phyloP scores from a whole-genome alignment of 2,113 vertebrate species.

The Indicator indicator region DNA sequence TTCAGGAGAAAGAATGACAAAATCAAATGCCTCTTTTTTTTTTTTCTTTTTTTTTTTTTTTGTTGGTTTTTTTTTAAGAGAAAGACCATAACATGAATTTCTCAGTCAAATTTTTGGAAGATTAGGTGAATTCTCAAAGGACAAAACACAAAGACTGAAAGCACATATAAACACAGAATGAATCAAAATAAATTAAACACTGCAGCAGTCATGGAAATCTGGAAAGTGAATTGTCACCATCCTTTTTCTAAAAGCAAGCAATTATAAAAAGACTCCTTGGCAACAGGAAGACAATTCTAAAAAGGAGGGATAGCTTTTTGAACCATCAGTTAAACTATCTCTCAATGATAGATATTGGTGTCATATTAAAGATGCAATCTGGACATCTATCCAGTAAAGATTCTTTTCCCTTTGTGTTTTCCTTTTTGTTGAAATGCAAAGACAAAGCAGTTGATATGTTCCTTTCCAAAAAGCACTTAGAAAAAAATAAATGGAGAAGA shows the following conservation, averaged over 20 bases:
- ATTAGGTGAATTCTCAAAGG: neutral
- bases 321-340: neutral
- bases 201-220: constrained; percentile 4
- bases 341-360: neutral
- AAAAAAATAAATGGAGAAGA: neutral
- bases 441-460: neutral
- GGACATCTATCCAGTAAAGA: neutral
- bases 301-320: neutral
- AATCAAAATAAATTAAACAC: neutral
- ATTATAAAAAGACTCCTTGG: neutral
- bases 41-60: too few species aligned
- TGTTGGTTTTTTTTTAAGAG: too few species aligned
- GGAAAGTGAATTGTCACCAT: neutral
- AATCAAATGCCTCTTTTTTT: neutral
- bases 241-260: neutral
- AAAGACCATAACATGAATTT: neutral
- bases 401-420: neutral
- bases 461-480: neutral
- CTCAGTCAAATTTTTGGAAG: neutral
- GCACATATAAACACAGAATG: neutral
- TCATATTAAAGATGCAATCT: neutral
- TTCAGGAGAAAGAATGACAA: neutral
- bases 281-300: neutral
- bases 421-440: neutral
- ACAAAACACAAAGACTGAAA: neutral